phyloP scores from a whole-genome alignment of 1,140 invertebrate species.

The Lysiphlebus fabarum region DNA sequence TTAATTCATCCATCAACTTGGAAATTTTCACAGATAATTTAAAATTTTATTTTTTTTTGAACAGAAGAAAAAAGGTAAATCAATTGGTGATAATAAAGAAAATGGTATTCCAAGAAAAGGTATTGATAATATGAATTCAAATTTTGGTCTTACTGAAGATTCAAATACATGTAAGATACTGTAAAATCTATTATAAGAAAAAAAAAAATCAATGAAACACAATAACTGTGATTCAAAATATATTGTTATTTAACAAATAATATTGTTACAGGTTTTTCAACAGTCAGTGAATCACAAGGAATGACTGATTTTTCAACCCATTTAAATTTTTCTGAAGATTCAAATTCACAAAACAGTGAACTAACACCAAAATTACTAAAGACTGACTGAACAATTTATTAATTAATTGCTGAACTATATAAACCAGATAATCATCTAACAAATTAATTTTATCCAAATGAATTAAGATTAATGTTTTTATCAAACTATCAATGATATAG shows the following conservation, averaged over 20 bases:
- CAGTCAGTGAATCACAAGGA: conserved; percentile 84
- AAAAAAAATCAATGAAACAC: conserved; percentile 2
- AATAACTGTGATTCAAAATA: conserved; percentile 23
- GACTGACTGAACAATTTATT: conserved; percentile 53
- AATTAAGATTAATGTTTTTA: too few species aligned
- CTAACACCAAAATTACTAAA: conserved; percentile 74
- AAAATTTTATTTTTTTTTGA: conserved; percentile 26
- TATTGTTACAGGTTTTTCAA: conserved; percentile 72
- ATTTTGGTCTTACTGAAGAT: conserved; percentile 79
- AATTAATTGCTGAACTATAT: neutral
- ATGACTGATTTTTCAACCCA: conserved; percentile 79
- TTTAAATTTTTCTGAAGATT: conserved; percentile 84
- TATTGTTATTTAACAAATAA: conserved; percentile 28
- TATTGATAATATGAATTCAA: conserved; percentile 75
- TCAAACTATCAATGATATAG: too few species aligned
- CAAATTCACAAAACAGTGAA: conserved; percentile 83
- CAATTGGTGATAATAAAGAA: conserved; percentile 69
- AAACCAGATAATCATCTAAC: neutral
- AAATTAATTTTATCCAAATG: neutral
- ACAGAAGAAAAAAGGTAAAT: conserved; percentile 63
- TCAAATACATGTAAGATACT: conserved; percentile 78
- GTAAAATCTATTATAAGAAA: conserved; percentile 18
- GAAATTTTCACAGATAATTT: too few species aligned
- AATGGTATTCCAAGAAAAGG: conserved; percentile 68
- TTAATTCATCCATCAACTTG: neutral